Conservation (phyloP, 2,888 invertebrate species). For the Ptychoptera contaminata region DNA sequence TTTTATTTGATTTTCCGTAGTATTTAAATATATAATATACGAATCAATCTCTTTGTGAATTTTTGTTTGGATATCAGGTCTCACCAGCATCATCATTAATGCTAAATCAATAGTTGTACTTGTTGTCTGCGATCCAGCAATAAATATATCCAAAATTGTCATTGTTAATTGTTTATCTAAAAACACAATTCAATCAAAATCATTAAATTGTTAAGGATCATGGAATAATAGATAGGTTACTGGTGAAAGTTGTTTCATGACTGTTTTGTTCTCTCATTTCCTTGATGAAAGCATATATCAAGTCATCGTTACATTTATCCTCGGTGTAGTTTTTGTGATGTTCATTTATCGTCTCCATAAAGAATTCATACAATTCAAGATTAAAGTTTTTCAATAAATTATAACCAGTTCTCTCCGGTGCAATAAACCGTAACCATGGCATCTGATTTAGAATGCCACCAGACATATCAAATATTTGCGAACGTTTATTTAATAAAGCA, state of each 20-base stretch:
- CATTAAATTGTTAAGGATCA: too few species aligned
- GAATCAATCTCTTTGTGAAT: conserved; percentile 38
- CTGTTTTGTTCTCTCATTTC: conserved; percentile 35
- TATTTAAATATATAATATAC: conserved; percentile 15
- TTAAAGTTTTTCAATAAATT: conserved; percentile 40
- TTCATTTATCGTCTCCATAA: conserved; percentile 39
- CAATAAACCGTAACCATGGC: conserved; percentile 46
- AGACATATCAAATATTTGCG: conserved; percentile 39
- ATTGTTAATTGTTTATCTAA: conserved; percentile 43
- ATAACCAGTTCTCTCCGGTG: conserved; percentile 44
- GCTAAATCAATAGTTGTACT: conserved; percentile 44
- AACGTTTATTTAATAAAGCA: conserved; percentile 32
- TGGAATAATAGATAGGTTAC: not conserved
- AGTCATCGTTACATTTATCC: conserved; percentile 33
- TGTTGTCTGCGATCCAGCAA: conserved; percentile 49
- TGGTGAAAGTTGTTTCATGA: not conserved
- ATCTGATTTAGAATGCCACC: conserved; percentile 40
- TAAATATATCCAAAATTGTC: conserved; percentile 49
- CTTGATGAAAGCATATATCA: conserved; percentile 46
- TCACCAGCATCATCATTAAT: conserved; percentile 40
- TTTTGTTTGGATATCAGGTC: conserved; percentile 40
- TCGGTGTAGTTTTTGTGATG: conserved; percentile 34
- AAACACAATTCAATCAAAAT: too few species aligned
- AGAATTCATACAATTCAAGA: conserved; percentile 34
- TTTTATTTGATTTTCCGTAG: conserved; percentile 17